Base-by-base conservation (phyloP, 1,140 invertebrate species). In the Wasmannia auropunctata region DNA sequence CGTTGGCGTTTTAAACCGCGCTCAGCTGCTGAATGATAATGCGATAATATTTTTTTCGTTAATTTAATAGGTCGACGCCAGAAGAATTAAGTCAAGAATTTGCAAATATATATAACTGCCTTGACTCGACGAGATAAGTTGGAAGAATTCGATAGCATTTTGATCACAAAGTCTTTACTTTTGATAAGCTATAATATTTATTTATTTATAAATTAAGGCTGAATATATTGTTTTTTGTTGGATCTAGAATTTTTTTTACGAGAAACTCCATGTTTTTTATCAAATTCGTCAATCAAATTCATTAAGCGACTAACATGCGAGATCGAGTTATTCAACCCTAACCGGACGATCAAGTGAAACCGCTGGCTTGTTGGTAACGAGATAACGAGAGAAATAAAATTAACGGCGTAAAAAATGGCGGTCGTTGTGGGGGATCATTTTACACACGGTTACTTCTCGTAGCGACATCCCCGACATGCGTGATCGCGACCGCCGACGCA, bases 401-500 rank as follows among this genome's bases (percentile, higher is more conserved):
- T 81, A 81, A 63, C 79, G 79, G 31, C 37, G 79, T 63, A 77
- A 74, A 77, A 74, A 74, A 88, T 86, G 46, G 67, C 49, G 67
- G 54, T 54, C 70, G 34, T 51, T 51, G 77, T 46, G 31, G 37
- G 14, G 54, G 81, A 88, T 88, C 65, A 37, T 67, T 74, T 89
- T 86, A 74, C 87, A 85, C 51, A 51, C 37, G 63, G 56, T 58
- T 67, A 75, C 58, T 56, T 67, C 67, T 46, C 56, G 40, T 31
- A 62, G 56, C 56, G 63, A 60, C 37, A 83, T 74, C 22, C 67
- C 28, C 28, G n/a, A n/a, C n/a, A 16, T 54, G 25, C 65, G 67
- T 77, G 81, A 88, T 85, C 81, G 80, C 80, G 67, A 88, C 86
- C 65, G 37, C 65, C 80, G 80, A 88, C 80, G 87, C 86, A 88